phyloP scores from a whole-genome alignment of 2,113 vertebrate species.

The Prietella phreatophila region DNA sequence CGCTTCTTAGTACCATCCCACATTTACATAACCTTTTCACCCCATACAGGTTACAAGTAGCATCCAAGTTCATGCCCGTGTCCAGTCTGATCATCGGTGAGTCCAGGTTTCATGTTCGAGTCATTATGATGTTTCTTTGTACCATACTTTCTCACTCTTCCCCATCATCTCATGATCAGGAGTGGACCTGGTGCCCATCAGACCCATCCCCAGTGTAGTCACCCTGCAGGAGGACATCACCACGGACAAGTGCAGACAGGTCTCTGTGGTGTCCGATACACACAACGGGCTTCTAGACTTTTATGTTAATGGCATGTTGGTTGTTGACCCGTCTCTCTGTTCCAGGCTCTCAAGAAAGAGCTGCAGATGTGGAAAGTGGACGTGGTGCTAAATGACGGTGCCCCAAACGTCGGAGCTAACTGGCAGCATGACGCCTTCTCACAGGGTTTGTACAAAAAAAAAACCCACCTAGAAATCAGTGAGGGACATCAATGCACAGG shows the following conservation, averaged over 20 bases:
- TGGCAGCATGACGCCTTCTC: conserved; percentile 94
- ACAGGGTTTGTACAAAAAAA: conserved; percentile 75
- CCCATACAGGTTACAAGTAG: conserved; percentile 86
- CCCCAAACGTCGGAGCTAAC: conserved; percentile 92
- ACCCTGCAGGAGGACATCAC: conserved; percentile 94
- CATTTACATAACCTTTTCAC: neutral
- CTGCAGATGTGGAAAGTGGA: conserved; percentile 97
- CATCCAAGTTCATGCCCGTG: conserved; percentile 95
- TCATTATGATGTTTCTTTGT: neutral
- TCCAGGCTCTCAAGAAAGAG: conserved; percentile 86
- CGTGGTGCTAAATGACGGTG: conserved; percentile 92
- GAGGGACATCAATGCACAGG: neutral
- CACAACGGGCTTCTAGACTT: neutral
- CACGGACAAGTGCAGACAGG: conserved; percentile 90
- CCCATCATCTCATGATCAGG: conserved; percentile 67
- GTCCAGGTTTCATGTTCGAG: conserved; percentile 47
- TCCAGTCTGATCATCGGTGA: conserved; percentile 96
- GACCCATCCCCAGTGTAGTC: conserved; percentile 87
- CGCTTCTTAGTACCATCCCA: neutral
- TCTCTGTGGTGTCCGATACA: conserved; percentile 50
- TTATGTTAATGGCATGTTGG: neutral
- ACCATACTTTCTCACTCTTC: neutral
- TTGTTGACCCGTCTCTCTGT: neutral
- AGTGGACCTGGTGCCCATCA: conserved; percentile 93
- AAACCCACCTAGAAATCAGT: no score